Conservation (phyloP, 2,797 vertebrate species). For the Manis crassicaudata region DNA sequence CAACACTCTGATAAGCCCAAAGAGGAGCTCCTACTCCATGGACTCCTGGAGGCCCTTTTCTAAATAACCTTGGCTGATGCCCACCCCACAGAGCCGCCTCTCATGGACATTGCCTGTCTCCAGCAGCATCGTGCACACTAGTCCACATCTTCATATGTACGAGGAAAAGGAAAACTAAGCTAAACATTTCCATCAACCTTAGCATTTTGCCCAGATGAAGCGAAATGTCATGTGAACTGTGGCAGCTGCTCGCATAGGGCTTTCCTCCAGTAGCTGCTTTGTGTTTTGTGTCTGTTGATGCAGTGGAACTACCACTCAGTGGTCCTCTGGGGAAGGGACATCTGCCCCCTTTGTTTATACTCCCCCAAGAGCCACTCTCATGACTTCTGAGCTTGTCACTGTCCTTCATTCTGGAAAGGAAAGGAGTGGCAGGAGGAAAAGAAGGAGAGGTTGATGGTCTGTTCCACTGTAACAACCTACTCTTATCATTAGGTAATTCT, state of each 20-base stretch:
- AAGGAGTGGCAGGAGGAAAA: neutral
- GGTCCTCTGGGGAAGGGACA: neutral
- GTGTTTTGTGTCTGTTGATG: neutral
- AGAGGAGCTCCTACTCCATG: neutral
- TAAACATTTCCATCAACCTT: neutral
- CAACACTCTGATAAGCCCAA: neutral
- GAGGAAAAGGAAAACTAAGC: conserved; percentile 30
- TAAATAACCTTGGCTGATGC: neutral
- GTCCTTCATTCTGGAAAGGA: neutral
- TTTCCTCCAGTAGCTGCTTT: neutral
- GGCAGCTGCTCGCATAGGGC: neutral
- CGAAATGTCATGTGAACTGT: neutral
- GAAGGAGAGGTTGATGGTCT: neutral
- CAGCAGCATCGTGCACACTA: neutral
- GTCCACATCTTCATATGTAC: neutral
- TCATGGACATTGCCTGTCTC: neutral
- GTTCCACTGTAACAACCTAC: neutral
- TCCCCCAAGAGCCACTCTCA: neutral
- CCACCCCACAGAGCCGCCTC: neutral
- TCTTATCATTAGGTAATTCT: no score
- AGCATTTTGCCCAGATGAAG: neutral
- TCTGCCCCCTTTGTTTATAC: neutral
- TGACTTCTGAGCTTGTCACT: neutral
- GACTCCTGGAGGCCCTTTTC: neutral
- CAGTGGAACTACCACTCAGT: neutral